These are phyloP conservation scores for Sphenopsis melanotis DNA, from an alignment of 2,797 vertebrate species.

Conservation along the genomic window DNA sequence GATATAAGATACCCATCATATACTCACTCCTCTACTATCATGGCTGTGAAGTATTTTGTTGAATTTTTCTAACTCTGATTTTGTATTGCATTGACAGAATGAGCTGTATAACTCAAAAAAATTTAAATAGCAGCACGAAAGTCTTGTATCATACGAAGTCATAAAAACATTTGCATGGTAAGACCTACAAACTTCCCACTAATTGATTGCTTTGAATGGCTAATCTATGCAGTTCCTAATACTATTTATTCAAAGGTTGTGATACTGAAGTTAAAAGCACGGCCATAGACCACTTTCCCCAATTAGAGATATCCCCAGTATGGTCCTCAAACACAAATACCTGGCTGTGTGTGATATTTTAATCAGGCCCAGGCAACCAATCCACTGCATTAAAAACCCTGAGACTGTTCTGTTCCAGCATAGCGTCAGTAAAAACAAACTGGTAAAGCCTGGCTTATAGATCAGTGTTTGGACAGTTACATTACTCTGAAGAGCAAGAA, in stretches of 20 bases:
- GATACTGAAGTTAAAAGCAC: background rate
- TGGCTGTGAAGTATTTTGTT: background rate
- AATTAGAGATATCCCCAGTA: background rate
- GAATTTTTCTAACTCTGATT: background rate
- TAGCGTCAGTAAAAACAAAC: background rate
- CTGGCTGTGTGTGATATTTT: background rate
- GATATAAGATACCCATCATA: fast-evolving
- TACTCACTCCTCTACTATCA: background rate
- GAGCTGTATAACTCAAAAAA: background rate
- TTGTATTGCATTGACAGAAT: background rate
- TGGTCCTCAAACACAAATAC: background rate
- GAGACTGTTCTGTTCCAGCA: background rate
- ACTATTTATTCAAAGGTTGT: background rate
- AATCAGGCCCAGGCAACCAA: background rate
- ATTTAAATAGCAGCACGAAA: background rate
- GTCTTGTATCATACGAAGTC: background rate
- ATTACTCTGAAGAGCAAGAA: background rate
- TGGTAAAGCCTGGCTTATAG: background rate
- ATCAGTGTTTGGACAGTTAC: background rate
- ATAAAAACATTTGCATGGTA: background rate
- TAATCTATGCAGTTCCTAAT: background rate
- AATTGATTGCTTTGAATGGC: background rate
- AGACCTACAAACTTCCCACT: background rate
- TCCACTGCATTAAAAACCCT: background rate
- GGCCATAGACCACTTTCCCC: fast-evolving